Evolutionary conservation across 2,797 vertebrate species (phyloP), one percentile per base, ranked within the genome.

Genomic region (Poeciliopsis presidionis): DNA sequence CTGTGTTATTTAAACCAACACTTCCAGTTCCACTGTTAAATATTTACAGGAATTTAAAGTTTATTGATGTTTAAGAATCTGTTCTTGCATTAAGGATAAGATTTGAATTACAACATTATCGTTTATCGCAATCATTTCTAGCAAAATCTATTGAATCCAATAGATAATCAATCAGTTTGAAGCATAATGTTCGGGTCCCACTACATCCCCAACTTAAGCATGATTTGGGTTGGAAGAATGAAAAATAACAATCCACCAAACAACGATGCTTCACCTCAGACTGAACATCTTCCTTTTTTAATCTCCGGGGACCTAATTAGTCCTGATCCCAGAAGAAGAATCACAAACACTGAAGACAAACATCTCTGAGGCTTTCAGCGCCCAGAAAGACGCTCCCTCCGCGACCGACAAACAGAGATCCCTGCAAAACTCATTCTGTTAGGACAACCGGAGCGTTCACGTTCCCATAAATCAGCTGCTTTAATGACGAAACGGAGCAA

Each of bases 271-370:
- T 76, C 83, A 76, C 82, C 85, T 86, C 28, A 71, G 55, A 82
- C 36, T 74, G 33, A 87, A 79, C 69, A 83, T 88, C 87, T 79
- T 88, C 76, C 73, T 49, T 72, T 82, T 89, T 89, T 85, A 67
- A 80, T 88, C 90, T 89, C 86, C 57, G 16, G 84, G 75, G 90
- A 87, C 53, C 89, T 87, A 83, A 93, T 92, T 90, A 92, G 87
- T 55, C 83, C 78, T 79, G 79, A 82, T 83, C 65, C 73, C 51
- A 77, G 73, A 77, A 76, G 77, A 89, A 51, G 74, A 49, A 49
- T 49, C 75, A 77, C 39, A 67, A 36, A 61, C 47, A 28, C 76
- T 7, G 46, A 87, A 86, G 87, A 92, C 88, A 89, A 86, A 90
- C 87, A 88, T 87, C 80, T 84, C 78, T 47, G 57, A 82, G 80